Percentiles rank a stretch among this genome's conserved stretches.
phyloP scores from a whole-genome alignment of 1,140 invertebrate species.

The Drosophila kurseongensis region DNA sequence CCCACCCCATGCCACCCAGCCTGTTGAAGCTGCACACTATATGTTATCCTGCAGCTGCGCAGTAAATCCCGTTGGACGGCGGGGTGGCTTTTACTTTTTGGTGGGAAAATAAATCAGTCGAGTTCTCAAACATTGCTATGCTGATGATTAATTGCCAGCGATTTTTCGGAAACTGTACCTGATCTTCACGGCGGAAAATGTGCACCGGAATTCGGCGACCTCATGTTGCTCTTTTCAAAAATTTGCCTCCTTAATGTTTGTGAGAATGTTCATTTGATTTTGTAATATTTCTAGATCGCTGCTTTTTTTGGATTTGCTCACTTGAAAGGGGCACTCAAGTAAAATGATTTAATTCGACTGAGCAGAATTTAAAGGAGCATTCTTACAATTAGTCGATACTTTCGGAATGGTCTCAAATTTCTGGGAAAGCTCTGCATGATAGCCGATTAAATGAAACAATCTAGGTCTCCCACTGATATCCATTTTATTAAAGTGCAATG shows the following conservation, averaged over 20 bases:
- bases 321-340: constrained; percentile 52
- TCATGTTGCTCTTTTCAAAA: constrained; percentile 65
- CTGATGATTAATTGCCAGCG: constrained; percentile 61
- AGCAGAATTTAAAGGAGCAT: constrained; percentile 7
- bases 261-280: constrained; percentile 52
- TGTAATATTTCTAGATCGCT: constrained; percentile 24
- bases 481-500: constrained; percentile 10
- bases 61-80: constrained; percentile 42
- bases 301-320: constrained; percentile 33
- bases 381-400: constrained; percentile 17
- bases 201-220: constrained; percentile 61
- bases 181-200: constrained; percentile 4
- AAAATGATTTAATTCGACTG: constrained; percentile 46
- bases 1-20: constrained; percentile 43
- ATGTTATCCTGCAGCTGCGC: constrained; percentile 67
- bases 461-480: constrained; percentile 31
- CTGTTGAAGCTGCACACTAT: constrained; percentile 1
- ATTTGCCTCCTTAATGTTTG: constrained; percentile 29
- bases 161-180: constrained; percentile 59
- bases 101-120: constrained; percentile 66
- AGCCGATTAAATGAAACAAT: neutral
- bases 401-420: constrained; percentile 24
- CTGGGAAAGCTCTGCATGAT: constrained; percentile 43
- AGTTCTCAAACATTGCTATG: constrained; percentile 37
- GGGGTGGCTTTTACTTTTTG: constrained; percentile 61